phyloP scores from a whole-genome alignment of 2,113 vertebrate genomes.

The Nerophis lumbriciformis region DNA sequence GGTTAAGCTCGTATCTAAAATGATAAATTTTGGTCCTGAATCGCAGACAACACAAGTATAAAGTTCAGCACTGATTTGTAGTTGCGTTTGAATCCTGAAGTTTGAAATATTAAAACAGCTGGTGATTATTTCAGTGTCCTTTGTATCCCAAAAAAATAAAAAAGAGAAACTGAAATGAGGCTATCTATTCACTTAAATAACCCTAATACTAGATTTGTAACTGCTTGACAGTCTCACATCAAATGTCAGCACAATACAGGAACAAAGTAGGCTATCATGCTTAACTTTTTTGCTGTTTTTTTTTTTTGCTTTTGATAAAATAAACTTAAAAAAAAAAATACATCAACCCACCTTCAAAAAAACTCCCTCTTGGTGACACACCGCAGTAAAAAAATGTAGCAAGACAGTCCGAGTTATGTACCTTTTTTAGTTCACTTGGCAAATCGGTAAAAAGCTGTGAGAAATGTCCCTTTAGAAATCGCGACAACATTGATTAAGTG shows the following conservation, averaged over 20 bases:
- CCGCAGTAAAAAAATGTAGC: conserved; percentile 70
- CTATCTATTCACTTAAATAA: conserved; percentile 94
- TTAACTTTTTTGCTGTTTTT: conserved; percentile 30
- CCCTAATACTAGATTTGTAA: conserved; percentile 90
- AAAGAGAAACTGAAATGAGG: conserved; percentile 97
- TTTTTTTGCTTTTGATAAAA: conserved; percentile 83
- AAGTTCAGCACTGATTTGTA: conserved; percentile 99
- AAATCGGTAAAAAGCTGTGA: conserved; percentile 66
- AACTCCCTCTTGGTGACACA: conserved; percentile 69
- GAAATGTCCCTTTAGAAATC: conserved; percentile 69
- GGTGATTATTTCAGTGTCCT: conserved; percentile 73
- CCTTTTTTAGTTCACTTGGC: conserved; percentile 79
- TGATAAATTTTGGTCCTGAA: conserved; percentile 97
- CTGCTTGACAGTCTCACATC: conserved; percentile 95
- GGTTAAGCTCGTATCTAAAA: conserved; percentile 81
- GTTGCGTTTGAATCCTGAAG: conserved; percentile 98
- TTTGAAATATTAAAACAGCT: conserved; percentile 91
- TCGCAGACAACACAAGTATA: conserved; percentile 74
- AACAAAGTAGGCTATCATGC: conserved; percentile 89
- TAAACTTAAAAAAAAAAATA: conserved; percentile 80
- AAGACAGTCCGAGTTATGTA: conserved; percentile 67
- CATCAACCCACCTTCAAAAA: conserved; percentile 81
- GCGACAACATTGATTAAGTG: conserved; percentile 70
- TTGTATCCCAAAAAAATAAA: conserved; percentile 42
- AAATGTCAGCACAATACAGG: conserved; percentile 91